Percentiles rank a stretch among this genome's conserved stretches.
These are phyloP conservation scores for Epizoanthus stellaris DNA, from an alignment of 92 coral and sea anemone genomes.

Conservation along the genomic window DNA sequence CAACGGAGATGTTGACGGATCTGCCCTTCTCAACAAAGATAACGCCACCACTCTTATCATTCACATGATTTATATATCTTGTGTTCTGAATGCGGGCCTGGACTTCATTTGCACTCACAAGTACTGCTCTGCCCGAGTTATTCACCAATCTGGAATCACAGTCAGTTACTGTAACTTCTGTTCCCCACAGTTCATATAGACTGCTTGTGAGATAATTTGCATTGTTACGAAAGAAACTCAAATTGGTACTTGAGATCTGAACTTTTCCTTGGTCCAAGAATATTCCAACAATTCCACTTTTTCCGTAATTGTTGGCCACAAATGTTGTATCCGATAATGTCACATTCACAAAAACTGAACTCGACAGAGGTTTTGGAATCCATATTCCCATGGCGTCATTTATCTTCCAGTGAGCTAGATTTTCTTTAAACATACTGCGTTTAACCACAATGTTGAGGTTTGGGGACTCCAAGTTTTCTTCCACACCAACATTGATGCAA, in stretches of 20 bases:
- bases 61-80: background rate
- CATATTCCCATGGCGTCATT: constrained; percentile 12
- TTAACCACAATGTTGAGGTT: background rate
- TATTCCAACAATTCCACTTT: background rate
- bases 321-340: constrained; percentile 7
- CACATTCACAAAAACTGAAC: constrained; percentile 3
- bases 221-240: background rate
- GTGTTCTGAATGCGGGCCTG: background rate
- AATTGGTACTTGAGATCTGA: background rate
- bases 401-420: constrained; percentile 12
- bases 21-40: constrained; percentile 11
- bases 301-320: background rate
- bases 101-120: background rate
- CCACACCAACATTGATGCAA: constrained; percentile 19
- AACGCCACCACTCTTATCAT: constrained; percentile 15
- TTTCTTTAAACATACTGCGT: constrained; percentile 10
- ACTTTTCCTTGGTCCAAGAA: constrained; percentile 24
- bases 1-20: background rate
- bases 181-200: constrained; percentile 13
- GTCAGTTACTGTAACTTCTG: background rate
- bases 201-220: constrained; percentile 13
- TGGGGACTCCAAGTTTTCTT: background rate
- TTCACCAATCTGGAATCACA: background rate
- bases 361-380: background rate
- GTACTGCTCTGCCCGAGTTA: constrained; percentile 5